phyloP scores from a whole-genome alignment of 1,140 invertebrate species.

The Pogonomyrmex californicus region DNA sequence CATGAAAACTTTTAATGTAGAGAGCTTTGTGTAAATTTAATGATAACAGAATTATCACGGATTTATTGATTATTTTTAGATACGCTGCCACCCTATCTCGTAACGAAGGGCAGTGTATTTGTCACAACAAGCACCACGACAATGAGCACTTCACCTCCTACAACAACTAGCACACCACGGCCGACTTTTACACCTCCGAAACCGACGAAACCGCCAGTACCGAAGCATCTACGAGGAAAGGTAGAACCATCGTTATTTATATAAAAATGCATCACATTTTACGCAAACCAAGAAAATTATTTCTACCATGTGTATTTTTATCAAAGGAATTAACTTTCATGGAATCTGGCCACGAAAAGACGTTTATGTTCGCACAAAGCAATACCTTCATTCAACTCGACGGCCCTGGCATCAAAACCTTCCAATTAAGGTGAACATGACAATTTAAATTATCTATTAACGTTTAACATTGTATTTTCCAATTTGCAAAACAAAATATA shows the following conservation, averaged over 20 bases:
- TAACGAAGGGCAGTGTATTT: conserved; percentile 84
- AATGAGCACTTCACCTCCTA: conserved; percentile 83
- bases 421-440: conserved; percentile 91
- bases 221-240: conserved; percentile 90
- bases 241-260: conserved; percentile 60
- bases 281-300: conserved; percentile 89
- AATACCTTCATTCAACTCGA: conserved; percentile 96
- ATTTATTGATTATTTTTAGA: conserved; percentile 79
- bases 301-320: conserved; percentile 17
- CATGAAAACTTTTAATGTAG: background rate
- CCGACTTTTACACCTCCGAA: conserved; percentile 83
- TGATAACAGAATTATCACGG: background rate
- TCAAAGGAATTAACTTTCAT: conserved; percentile 92
- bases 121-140: conserved; percentile 85
- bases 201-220: conserved; percentile 88
- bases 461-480: background rate
- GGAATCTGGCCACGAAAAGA: conserved; percentile 92
- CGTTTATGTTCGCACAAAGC: conserved; percentile 95
- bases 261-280: background rate
- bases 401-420: conserved; percentile 94
- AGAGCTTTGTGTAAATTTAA: background rate
- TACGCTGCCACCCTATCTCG: conserved; percentile 86
- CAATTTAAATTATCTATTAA: conserved; percentile 13
- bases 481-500: background rate
- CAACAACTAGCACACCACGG: conserved; percentile 82